phyloP scores from a whole-genome alignment of 1,140 invertebrate genomes.

The Macrostomum lignano region DNA sequence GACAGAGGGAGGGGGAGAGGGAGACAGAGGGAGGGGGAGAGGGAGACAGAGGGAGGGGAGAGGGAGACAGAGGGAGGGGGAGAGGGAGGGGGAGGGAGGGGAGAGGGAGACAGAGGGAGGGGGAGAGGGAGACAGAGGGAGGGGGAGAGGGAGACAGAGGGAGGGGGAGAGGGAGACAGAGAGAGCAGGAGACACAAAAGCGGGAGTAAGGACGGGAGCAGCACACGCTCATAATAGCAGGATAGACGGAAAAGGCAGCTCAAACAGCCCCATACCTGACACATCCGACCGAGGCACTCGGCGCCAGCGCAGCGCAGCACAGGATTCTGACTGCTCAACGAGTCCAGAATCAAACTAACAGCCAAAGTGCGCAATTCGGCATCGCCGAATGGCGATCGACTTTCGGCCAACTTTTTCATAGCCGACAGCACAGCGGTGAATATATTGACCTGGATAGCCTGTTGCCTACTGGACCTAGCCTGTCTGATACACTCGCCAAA shows the following conservation, averaged over 20 bases:
- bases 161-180: no score
- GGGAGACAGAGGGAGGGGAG: no score
- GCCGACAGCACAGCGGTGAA: constrained; percentile 51
- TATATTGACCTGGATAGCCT: constrained; percentile 83
- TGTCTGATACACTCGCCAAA: constrained; percentile 71
- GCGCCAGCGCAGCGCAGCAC: constrained; percentile 56
- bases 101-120: no score
- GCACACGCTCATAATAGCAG: constrained; percentile 4
- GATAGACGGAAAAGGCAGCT: neutral
- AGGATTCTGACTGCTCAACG: constrained; percentile 50
- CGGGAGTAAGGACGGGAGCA: no score
- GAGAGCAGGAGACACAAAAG: no score
- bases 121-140: no score
- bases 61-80: no score
- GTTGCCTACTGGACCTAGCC: constrained; percentile 59
- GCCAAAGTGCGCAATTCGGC: neutral
- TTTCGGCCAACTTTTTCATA: constrained; percentile 43
- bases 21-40: no score
- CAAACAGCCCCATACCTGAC: constrained; percentile 52
- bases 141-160: no score
- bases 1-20: no score
- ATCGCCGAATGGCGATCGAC: constrained; percentile 45
- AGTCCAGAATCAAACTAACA: constrained; percentile 21
- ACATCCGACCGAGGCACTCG: constrained; percentile 57
- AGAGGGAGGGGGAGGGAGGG: no score